Conservation (phyloP, 2,113 vertebrate genomes). For the Raja brachyura region DNA sequence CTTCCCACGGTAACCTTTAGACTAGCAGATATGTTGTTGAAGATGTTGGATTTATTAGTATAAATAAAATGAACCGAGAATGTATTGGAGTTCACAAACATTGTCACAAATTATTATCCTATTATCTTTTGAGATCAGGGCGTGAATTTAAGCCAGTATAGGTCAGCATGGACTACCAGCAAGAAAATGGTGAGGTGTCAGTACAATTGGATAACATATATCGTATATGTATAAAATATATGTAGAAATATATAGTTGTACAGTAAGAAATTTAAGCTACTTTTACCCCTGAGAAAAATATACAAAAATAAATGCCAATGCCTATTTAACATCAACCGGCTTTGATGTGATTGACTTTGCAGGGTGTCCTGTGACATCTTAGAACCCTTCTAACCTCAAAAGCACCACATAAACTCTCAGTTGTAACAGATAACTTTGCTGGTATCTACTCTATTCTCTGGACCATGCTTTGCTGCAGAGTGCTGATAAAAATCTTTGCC, state of each 20-base stretch:
- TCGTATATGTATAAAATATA: no score
- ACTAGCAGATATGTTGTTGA: background rate
- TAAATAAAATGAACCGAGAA: background rate
- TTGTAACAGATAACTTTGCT: background rate
- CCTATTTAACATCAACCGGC: background rate
- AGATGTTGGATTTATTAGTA: background rate
- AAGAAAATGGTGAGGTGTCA: no score
- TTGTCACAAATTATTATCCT: background rate
- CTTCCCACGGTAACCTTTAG: background rate
- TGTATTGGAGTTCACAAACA: background rate
- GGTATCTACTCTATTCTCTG: no score
- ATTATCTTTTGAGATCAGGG: background rate
- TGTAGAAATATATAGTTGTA: no score
- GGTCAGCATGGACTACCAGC: no score
- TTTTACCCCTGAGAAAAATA: background rate
- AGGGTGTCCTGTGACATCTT: background rate
- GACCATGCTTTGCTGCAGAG: no score
- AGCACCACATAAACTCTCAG: background rate
- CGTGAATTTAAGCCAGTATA: no score
- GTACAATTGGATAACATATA: no score
- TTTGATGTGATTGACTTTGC: background rate
- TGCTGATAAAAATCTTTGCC: background rate
- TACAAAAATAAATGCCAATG: background rate
- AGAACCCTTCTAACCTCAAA: background rate
- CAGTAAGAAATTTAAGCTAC: no score